Conservation (phyloP, 2,888 invertebrate species). For the Drosophila subquinaria region DNA sequence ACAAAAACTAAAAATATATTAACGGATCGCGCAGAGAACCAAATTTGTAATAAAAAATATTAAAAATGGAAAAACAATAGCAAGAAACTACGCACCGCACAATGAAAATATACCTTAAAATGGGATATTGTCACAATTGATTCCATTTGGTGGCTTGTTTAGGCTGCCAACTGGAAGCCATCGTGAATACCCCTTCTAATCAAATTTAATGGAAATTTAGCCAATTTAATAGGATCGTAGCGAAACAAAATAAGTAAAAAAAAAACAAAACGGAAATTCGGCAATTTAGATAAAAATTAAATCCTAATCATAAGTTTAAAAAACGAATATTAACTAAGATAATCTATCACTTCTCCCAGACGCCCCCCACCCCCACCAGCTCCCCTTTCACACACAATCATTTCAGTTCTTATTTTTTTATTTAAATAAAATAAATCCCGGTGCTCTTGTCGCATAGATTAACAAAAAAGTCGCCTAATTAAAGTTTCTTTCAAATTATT, state of each 20-base stretch:
- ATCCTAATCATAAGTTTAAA: conserved; percentile 49
- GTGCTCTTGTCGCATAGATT: conserved; percentile 45
- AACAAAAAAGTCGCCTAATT: conserved; percentile 62
- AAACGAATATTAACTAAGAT: conserved; percentile 53
- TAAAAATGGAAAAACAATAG: conserved; percentile 28
- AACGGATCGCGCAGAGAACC: conserved; percentile 69
- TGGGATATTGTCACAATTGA: conserved; percentile 29
- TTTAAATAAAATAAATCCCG: conserved; percentile 29
- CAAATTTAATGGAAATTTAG: conserved; percentile 65
- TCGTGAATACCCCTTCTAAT: conserved; percentile 29
- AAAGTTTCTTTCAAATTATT: conserved; percentile 70
- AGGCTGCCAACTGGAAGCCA: conserved; percentile 21
- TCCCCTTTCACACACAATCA: conserved; percentile 3
- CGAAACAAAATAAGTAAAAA: conserved; percentile 19
- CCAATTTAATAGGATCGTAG: conserved; percentile 74
- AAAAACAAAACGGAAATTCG: conserved; percentile 15
- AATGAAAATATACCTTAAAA: conserved; percentile 56
- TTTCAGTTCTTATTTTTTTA: conserved; percentile 7
- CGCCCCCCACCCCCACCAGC: conserved; percentile 12
- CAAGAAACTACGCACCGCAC: conserved; percentile 73
- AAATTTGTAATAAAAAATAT: conserved; percentile 64
- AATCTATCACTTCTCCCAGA: conserved; percentile 41
- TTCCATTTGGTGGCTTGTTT: conserved; percentile 15
- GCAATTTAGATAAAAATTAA: conserved; percentile 63
- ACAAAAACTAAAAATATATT: conserved; percentile 27